Evolutionary conservation across 2,888 invertebrate species (phyloP).

Genomic region (Lepidochrysops patricia): DNA sequence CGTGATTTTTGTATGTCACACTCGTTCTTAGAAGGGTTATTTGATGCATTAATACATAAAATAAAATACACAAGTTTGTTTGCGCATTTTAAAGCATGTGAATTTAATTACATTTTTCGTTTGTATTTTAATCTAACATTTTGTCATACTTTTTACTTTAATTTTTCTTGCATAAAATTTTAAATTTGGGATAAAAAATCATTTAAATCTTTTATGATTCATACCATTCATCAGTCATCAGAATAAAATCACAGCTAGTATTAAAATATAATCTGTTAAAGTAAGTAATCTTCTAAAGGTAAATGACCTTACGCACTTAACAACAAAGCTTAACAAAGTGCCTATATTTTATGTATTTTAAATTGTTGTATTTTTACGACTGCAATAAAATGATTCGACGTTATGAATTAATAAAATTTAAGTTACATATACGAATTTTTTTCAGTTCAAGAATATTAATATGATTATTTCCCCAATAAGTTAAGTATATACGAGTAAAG

Average conservation of each 20-base stretch:
- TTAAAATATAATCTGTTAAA: conserved; percentile 35
- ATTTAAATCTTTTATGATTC: no score
- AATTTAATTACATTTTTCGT: no score
- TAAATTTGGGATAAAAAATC: no score
- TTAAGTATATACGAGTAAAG: no score
- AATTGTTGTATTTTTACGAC: conserved; percentile 32
- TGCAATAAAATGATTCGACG: conserved; percentile 30
- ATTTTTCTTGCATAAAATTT: no score
- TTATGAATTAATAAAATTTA: conserved; percentile 25
- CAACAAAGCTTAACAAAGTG: conserved; percentile 28
- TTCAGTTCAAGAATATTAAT: conserved; percentile 8
- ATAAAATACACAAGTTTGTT: neutral
- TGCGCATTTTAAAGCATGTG: neutral
- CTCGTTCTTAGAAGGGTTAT: conserved; percentile 62
- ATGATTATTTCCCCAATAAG: no score
- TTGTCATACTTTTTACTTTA: no score
- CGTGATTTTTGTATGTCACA: conserved; percentile 55
- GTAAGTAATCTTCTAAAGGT: conserved; percentile 31
- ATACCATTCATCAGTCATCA: no score
- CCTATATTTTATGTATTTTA: conserved; percentile 32
- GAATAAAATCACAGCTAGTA: neutral
- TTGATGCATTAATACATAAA: conserved; percentile 36
- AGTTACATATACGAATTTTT: conserved; percentile 8
- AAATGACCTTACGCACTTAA: conserved; percentile 29
- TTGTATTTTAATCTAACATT: no score